Conservation (phyloP, 2,888 invertebrate species). For the Amphimallon solstitiale region DNA sequence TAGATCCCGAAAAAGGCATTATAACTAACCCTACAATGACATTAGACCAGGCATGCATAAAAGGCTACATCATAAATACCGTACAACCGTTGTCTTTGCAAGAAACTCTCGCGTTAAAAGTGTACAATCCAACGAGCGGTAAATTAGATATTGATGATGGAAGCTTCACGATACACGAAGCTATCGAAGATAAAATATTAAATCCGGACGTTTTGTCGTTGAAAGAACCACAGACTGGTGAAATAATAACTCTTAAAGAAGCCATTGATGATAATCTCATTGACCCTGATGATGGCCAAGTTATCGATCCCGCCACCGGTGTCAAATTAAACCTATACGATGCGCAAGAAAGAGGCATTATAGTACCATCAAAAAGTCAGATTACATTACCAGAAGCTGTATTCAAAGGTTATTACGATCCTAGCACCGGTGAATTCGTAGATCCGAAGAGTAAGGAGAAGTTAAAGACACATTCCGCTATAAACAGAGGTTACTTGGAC, state of each 20-base stretch:
- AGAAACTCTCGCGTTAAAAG: conserved; percentile 82
- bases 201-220: conserved; percentile 81
- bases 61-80: conserved; percentile 82
- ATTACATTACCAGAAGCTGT: conserved; percentile 89
- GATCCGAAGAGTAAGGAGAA: conserved; percentile 83
- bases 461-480: conserved; percentile 83
- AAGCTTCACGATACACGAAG: conserved; percentile 77
- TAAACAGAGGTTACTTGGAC: conserved; percentile 85
- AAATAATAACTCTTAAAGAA: conserved; percentile 82
- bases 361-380: conserved; percentile 84
- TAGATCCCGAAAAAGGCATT: conserved; percentile 77
- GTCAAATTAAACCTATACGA: conserved; percentile 82
- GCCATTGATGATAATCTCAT: conserved; percentile 81
- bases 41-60: conserved; percentile 81
- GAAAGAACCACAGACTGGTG: conserved; percentile 81
- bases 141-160: conserved; percentile 76
- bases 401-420: conserved; percentile 91
- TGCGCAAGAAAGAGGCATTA: conserved; percentile 83
- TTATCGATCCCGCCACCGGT: conserved; percentile 78
- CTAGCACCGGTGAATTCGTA: conserved; percentile 82
- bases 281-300: conserved; percentile 82
- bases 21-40: conserved; percentile 76
- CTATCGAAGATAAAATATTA: conserved; percentile 78
- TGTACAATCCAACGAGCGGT: conserved; percentile 80
- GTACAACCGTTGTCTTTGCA: conserved; percentile 84